A percentile compares a stretch with the other conserved stretches of the same genome.
Conservation (phyloP, 1,140 invertebrate species). For the Akabosia matsudoensis region DNA sequence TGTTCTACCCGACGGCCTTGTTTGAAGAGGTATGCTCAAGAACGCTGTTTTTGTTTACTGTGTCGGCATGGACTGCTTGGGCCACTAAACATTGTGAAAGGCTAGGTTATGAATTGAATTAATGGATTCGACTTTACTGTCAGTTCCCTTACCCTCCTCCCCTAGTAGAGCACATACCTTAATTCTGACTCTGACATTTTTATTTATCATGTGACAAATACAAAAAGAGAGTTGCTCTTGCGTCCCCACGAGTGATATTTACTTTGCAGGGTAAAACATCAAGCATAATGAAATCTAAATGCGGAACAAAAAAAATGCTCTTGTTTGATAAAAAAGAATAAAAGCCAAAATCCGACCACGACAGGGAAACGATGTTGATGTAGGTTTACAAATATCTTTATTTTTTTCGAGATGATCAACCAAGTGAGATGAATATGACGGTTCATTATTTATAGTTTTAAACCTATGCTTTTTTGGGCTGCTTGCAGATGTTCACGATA, state of each 20-base stretch:
- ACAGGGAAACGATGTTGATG: not conserved
- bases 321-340: conserved; percentile 16
- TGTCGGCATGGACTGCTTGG: not conserved
- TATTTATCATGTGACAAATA: conserved; percentile 7
- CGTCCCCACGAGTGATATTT: not conserved
- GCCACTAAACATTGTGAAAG: conserved; percentile 18
- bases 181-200: conserved; percentile 1
- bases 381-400: not conserved
- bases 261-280: not conserved
- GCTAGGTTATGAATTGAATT: conserved; percentile 21
- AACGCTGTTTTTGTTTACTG: not conserved
- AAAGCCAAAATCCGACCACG: conserved; percentile 21
- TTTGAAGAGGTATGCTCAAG: not conserved
- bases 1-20: not conserved
- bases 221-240: not conserved
- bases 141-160: not conserved
- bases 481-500: not conserved
- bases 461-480: not conserved
- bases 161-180: not conserved
- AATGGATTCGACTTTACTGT: conserved; percentile 1
- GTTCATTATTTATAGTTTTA: conserved; percentile 11
- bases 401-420: not conserved
- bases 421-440: conserved; percentile 15
- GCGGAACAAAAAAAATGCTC: conserved; percentile 10
- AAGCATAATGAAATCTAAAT: not conserved